Percentiles rank a stretch among this genome's conserved stretches.
Evolutionary conservation across 2,113 vertebrate genomes (phyloP).

Genomic region (Cricetomys ansorgei): DNA sequence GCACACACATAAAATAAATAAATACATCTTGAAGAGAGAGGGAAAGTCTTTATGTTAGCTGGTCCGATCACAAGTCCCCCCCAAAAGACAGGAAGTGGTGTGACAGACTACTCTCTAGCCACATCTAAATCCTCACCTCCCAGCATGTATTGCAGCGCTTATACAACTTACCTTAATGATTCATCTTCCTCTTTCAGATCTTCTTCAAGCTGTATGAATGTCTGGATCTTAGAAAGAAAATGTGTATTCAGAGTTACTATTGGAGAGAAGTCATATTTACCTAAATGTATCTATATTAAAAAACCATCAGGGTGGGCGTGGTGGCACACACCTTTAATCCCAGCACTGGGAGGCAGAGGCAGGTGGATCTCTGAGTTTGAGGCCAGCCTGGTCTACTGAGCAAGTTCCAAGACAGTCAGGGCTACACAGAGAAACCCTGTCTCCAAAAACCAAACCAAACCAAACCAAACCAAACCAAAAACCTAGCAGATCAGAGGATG

Average conservation of each 20-base stretch:
- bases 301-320: neutral
- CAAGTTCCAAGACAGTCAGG: neutral
- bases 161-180: constrained; percentile 89
- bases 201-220: constrained; percentile 94
- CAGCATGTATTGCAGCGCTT: rapidly evolving
- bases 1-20: neutral
- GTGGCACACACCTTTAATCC: neutral
- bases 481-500: neutral
- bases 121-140: no score
- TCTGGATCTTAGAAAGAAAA: constrained; percentile 90
- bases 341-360: neutral
- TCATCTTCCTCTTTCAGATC: constrained; percentile 91
- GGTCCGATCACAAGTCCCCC: no score
- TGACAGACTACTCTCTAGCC: neutral
- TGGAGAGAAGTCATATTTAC: neutral
- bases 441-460: neutral
- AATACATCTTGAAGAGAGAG: neutral
- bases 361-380: neutral
- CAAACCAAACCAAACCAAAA: neutral
- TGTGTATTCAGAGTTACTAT: neutral
- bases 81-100: no score
- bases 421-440: neutral
- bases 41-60: neutral
- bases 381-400: neutral
- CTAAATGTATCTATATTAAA: neutral